phyloP scores from a whole-genome alignment of 2,888 invertebrate species.

The Cyaniris semiargus region DNA sequence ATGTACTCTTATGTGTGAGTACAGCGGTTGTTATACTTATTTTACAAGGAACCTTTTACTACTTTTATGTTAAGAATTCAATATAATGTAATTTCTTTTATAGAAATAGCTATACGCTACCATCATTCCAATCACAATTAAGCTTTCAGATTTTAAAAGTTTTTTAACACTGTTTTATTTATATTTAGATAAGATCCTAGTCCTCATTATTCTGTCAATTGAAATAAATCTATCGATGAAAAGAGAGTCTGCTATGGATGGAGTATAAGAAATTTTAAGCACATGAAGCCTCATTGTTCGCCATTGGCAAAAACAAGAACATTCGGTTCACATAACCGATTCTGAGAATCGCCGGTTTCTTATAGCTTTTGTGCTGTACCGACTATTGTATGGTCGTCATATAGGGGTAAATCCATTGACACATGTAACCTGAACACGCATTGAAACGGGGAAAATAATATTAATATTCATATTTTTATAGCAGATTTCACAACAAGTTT shows the following conservation, averaged over 20 bases:
- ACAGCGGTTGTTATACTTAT: constrained; percentile 28
- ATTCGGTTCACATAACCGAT: constrained; percentile 33
- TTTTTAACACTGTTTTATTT: too few species aligned
- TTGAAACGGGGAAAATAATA: not conserved
- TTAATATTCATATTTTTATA: not conserved
- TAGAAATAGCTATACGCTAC: too few species aligned
- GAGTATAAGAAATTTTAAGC: not conserved
- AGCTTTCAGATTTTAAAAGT: too few species aligned
- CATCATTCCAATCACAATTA: too few species aligned
- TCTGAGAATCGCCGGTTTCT: constrained; percentile 38
- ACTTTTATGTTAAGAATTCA: not conserved
- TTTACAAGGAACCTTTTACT: not conserved
- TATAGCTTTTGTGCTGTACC: constrained; percentile 39
- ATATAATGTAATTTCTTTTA: not conserved
- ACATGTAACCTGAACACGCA: constrained; percentile 37
- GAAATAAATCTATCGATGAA: not conserved
- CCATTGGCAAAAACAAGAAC: constrained; percentile 32
- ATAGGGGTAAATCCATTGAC: constrained; percentile 38
- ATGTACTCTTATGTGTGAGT: constrained; percentile 21
- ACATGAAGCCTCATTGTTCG: constrained; percentile 12
- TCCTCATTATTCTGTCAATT: too few species aligned
- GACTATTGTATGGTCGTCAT: constrained; percentile 33
- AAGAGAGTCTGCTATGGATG: not conserved
- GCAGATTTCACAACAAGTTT: not conserved
- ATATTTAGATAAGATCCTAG: too few species aligned